Conservation (phyloP, 2,113 vertebrate species). For the Chinchilla lanigera region DNA sequence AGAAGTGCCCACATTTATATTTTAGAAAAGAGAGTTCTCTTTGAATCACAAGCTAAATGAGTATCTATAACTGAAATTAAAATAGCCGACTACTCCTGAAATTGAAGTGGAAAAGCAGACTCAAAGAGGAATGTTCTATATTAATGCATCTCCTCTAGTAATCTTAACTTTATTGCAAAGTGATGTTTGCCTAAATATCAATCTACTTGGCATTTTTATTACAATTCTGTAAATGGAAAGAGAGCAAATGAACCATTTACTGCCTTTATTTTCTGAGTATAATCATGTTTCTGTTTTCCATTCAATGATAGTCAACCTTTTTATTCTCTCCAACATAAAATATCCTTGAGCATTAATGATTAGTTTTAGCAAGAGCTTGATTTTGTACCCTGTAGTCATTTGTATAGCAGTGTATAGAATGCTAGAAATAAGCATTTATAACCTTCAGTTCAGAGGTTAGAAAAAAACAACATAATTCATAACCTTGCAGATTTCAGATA, state of each 20-base stretch:
- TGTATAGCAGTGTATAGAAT: conserved; percentile 51
- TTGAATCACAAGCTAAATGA: conserved; percentile 76
- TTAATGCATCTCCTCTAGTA: conserved; percentile 82
- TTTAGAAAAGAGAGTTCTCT: conserved; percentile 48
- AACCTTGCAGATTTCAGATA: conserved; percentile 54
- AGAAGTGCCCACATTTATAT: conserved; percentile 59
- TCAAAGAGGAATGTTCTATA: conserved; percentile 73
- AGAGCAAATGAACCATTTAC: conserved; percentile 87
- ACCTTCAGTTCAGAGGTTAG: conserved; percentile 61
- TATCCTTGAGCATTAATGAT: conserved; percentile 74
- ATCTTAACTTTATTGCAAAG: conserved; percentile 83
- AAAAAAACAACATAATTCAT: conserved; percentile 56
- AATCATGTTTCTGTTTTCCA: conserved; percentile 84
- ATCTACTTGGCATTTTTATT: conserved; percentile 88
- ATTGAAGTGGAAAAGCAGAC: conserved; percentile 77
- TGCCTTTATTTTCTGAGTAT: conserved; percentile 82
- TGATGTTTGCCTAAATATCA: conserved; percentile 86
- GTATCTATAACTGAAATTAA: conserved; percentile 72
- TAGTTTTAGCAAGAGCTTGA: conserved; percentile 69
- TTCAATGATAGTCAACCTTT: conserved; percentile 74
- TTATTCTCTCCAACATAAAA: conserved; percentile 68
- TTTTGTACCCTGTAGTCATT: conserved; percentile 30
- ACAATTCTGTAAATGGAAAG: conserved; percentile 85
- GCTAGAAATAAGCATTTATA: conserved; percentile 48
- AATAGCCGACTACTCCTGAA: conserved; percentile 58